Percentiles rank a stretch among this genome's conserved stretches.
Evolutionary conservation across 2,888 invertebrate species (phyloP).

Genomic region (Phyto melanocephala): DNA sequence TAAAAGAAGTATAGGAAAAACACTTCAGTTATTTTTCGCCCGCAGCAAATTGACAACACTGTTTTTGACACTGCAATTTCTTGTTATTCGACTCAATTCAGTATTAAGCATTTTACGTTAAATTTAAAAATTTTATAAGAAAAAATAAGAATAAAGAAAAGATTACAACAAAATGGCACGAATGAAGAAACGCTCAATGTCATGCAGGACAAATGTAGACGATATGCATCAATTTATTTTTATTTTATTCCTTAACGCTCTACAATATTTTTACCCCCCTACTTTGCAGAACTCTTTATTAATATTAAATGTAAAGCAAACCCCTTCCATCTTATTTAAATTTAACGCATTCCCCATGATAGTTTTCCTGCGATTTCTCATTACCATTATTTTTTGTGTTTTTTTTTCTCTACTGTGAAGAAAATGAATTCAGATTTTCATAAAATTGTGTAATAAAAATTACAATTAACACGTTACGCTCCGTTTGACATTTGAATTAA

Average conservation of each 20-base stretch:
- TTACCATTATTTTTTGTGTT: slow-evolving; percentile 24
- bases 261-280: not conserved
- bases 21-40: no score
- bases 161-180: slow-evolving; percentile 17
- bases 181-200: slow-evolving; percentile 59
- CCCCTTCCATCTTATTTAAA: slow-evolving; percentile 42
- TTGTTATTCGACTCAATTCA: slow-evolving; percentile 36
- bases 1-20: no score
- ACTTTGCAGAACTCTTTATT: not conserved
- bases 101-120: slow-evolving; percentile 44
- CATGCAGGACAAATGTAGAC: slow-evolving; percentile 62
- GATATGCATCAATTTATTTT: slow-evolving; percentile 58
- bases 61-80: slow-evolving; percentile 9
- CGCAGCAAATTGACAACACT: slow-evolving; percentile 47
- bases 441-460: slow-evolving; percentile 67
- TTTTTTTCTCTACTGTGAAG: slow-evolving; percentile 51
- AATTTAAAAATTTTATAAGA: slow-evolving; percentile 41
- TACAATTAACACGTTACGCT: slow-evolving; percentile 68
- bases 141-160: not conserved
- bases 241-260: slow-evolving; percentile 40
- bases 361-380: slow-evolving; percentile 52
- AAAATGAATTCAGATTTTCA: slow-evolving; percentile 67
- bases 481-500: slow-evolving; percentile 69
- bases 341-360: slow-evolving; percentile 48
- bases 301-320: not conserved